Evolutionary conservation across 2,888 invertebrate species (phyloP), one percentile per base, ranked within the genome.

Genomic region (Arctia plantaginis): DNA sequence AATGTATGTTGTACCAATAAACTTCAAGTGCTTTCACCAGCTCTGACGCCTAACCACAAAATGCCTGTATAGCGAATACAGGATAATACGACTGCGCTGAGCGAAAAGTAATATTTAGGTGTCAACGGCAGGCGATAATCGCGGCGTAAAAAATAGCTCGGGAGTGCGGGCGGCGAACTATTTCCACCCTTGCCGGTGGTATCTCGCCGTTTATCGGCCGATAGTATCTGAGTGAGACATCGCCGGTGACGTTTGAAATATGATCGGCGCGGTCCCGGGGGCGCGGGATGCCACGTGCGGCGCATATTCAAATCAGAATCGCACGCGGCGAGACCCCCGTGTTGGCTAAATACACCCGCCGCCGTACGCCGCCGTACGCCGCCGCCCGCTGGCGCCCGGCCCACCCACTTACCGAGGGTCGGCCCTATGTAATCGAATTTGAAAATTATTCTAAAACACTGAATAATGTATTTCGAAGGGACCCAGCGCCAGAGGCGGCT

Each of bases 381-480:
- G 68, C 67, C 70, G 62, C 70, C 66, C 67, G 39, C 71, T 69
- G 76, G 86, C 90, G 91, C 92, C 92, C 93, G 90, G 90, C 93
- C 93, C 93, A 93, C 93, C 93, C 93, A 93, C 95, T 95, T 94
- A 94, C 95, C 90, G 91, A 94, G 94, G 94, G 94, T 94, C 94
- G 94, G 93, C 92, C 95, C 95, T 95, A 95, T 95, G 95, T 95
- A 95, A 95, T 95, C 95, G 95, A 95, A 95, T 95, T 95, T 95
- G 95, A 95, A 95, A 95, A 95, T 95, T 95, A 95, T 95, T 95
- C 95, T 95, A 95, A 95, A 95, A 95, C 95, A 95, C 95, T 95
- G 95, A 95, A 95, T 95, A 95, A 95, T 95, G 95, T 95, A 95
- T 95, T 94, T 93, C 85, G 92, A 86, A 93, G 94, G 94, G 95